These are phyloP conservation scores for Pantherophis alleghaniensis DNA, from an alignment of 2,797 vertebrate genomes.

Conservation along the genomic window DNA sequence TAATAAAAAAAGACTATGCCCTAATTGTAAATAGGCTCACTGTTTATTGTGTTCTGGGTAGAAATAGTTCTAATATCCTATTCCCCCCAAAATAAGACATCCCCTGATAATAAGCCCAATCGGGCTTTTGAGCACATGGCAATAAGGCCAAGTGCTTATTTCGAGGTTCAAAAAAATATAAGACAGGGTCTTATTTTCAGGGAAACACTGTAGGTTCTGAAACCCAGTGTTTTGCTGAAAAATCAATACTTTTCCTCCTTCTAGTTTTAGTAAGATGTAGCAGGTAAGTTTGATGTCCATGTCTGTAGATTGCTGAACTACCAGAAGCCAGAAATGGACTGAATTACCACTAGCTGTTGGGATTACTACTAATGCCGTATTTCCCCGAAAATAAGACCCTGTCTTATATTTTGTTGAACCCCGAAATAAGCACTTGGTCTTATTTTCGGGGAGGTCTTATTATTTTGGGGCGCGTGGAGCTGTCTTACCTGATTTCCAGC, in stretches of 20 bases:
- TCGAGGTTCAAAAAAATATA: too few species aligned
- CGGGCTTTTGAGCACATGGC: too few species aligned
- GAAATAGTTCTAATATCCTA: not conserved
- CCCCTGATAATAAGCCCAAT: too few species aligned
- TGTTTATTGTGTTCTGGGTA: not conserved
- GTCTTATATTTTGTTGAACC: too few species aligned
- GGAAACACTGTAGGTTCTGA: not conserved
- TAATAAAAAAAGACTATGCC: not conserved
- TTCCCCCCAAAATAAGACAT: too few species aligned
- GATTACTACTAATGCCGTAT: not conserved
- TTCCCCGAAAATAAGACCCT: too few species aligned
- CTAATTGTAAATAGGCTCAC: not conserved
- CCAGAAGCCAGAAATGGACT: not conserved
- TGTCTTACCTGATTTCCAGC: too few species aligned
- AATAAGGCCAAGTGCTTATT: too few species aligned
- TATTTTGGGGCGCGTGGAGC: too few species aligned
- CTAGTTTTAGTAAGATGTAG: not conserved
- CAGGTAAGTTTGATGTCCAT: not conserved
- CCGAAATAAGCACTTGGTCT: too few species aligned
- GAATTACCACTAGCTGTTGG: not conserved
- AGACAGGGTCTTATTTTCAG: too few species aligned
- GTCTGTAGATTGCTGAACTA: not conserved
- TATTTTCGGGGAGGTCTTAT: too few species aligned
- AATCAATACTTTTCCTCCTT: fast-evolving
- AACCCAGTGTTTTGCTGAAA: not conserved